Conservation (phyloP, 2,113 vertebrate genomes). For the Neofelis nebulosa region DNA sequence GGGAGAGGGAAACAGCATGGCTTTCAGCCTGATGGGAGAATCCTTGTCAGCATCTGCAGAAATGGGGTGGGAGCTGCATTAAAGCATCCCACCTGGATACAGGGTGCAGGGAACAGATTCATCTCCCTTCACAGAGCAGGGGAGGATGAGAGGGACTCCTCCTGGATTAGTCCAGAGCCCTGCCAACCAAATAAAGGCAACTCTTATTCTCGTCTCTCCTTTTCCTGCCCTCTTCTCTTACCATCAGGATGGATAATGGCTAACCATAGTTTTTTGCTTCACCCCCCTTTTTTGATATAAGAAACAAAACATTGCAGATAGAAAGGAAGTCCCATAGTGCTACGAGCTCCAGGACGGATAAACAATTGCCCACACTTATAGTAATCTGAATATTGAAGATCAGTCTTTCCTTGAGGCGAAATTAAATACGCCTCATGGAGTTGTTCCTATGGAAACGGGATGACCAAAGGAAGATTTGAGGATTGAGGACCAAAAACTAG, state of each 20-base stretch:
- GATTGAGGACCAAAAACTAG: too few relatives aligned
- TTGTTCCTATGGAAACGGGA: too few relatives aligned
- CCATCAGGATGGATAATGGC: background rate
- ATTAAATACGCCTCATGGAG: too few relatives aligned
- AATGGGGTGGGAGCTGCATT: background rate
- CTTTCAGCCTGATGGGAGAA: background rate
- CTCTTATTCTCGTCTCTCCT: background rate
- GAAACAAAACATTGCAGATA: background rate
- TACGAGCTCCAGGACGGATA: too few relatives aligned
- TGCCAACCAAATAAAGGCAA: too few relatives aligned
- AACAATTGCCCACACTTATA: too few relatives aligned
- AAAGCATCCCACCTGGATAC: too few relatives aligned
- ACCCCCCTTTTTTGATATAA: background rate
- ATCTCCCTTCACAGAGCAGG: background rate
- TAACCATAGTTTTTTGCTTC: background rate
- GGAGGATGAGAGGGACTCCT: too few relatives aligned
- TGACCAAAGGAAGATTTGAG: too few relatives aligned
- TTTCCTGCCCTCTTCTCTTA: background rate
- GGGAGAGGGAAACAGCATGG: background rate
- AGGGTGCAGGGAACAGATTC: background rate
- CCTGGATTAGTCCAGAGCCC: background rate
- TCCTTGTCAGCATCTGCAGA: background rate
- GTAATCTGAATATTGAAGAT: too few relatives aligned
- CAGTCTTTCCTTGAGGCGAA: too few relatives aligned
- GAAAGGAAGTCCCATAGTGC: background rate